Evolutionary conservation across 2,113 vertebrate species (phyloP).

Genomic region (Prunella fulvescens): DNA sequence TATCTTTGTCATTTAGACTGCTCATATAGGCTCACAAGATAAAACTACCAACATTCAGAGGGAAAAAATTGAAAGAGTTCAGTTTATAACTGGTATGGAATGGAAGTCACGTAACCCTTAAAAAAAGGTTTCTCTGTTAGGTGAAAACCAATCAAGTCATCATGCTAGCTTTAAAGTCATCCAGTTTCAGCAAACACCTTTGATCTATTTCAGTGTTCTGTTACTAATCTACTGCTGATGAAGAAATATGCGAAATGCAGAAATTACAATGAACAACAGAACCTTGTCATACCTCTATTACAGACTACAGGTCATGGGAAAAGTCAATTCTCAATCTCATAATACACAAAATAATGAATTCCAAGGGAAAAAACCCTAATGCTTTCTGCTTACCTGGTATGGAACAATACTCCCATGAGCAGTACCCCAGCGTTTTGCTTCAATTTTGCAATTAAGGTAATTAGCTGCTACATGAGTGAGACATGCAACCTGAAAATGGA

Average conservation of each 20-base stretch:
- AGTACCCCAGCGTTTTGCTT: slow-evolving; percentile 82
- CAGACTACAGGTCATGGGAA: not conserved
- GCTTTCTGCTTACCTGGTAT: slow-evolving; percentile 77
- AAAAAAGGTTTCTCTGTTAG: not conserved
- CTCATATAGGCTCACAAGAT: not conserved
- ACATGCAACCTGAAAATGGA: slow-evolving; percentile 80
- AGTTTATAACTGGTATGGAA: not conserved
- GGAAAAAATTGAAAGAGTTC: not conserved
- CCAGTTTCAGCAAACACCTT: slow-evolving; percentile 56
- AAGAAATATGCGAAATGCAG: slow-evolving; percentile 39
- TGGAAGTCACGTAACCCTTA: not conserved
- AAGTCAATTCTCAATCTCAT: not conserved
- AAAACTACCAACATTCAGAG: not conserved
- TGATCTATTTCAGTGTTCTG: slow-evolving; percentile 58
- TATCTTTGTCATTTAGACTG: not conserved
- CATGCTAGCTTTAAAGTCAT: slow-evolving; percentile 12
- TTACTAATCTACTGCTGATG: slow-evolving; percentile 51
- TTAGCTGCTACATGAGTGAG: slow-evolving; percentile 84
- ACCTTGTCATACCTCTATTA: slow-evolving; percentile 21
- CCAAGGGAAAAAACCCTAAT: not conserved
- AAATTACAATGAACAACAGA: slow-evolving; percentile 54
- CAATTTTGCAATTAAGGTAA: slow-evolving; percentile 79
- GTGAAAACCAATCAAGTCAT: slow-evolving; percentile 6
- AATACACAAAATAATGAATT: not conserved
- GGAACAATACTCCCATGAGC: slow-evolving; percentile 87